Base-by-base conservation (phyloP, 2,113 vertebrate species). In the Gorilla gorilla region DNA sequence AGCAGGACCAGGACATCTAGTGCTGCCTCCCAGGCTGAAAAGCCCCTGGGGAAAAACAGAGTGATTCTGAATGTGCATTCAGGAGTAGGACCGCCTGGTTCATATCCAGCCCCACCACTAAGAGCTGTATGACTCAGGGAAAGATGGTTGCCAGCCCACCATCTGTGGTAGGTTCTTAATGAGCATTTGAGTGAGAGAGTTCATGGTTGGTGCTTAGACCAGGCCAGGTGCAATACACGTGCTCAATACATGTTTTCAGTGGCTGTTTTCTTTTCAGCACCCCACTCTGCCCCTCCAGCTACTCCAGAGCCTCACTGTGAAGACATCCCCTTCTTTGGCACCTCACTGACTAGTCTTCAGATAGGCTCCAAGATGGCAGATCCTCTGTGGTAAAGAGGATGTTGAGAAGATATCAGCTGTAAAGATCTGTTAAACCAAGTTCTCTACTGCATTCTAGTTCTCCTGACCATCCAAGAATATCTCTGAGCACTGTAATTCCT, bases 121-220 rank as follows among this genome's bases (percentile, higher is more conserved):
- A 0, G 55, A 68, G 57, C 85, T 18, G 16, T 25, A n/a, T 59
- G 95, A 61, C 50, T 23, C 4, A 1, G 10, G 66, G 50, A 57
- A 35, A n/a, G 27, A 3, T 2, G 16, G 6, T 9, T 0, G 0
- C 35, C 55, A 50, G 89, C n/a, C 10, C 8, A 8, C 30, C 20
- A 4, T 3, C 55, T 48, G 45, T 32, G 22, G 23, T 6, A 20
- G 68, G 20, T 13, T 64, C 52, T 18, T 11, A 2, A 1, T 16
- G 8, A 66, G 27, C 5, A 32, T 30, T 64, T 35, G 2, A 11
- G 5, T 38, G 13, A 25, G 3, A 27, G 40, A 66, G 5, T n/a
- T 55, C 12, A 2, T 0, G 40, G 25, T 20, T 48, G 17, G 40
- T 10, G 9, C 30, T 25, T 4, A 22, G 35, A 8, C 10, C 16